These are phyloP conservation scores for Xiphorhynchus elegans DNA, from an alignment of 2,113 vertebrate genomes.

Conservation along the genomic window DNA sequence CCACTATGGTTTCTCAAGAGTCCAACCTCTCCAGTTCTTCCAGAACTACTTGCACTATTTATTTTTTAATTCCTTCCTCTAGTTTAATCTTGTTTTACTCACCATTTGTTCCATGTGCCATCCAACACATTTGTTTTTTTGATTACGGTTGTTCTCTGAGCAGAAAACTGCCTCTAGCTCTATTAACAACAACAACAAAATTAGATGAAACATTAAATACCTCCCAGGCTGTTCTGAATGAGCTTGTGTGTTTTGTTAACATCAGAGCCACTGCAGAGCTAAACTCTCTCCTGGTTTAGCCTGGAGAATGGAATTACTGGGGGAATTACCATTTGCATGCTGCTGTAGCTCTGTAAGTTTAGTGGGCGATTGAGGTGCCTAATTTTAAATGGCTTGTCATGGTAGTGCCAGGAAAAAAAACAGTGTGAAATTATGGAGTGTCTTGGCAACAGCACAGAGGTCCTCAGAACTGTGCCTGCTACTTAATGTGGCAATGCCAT, in stretches of 20 bases:
- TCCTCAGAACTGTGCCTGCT: background rate
- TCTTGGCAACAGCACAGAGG: background rate
- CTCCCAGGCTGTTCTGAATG: constrained; percentile 4
- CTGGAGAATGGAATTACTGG: background rate
- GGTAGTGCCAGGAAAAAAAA: background rate
- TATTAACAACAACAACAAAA: background rate
- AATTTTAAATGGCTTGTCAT: background rate
- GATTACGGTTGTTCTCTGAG: background rate
- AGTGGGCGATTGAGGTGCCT: background rate
- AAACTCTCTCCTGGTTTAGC: background rate
- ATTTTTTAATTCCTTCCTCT: background rate
- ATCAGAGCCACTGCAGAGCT: background rate
- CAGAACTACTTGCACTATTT: background rate
- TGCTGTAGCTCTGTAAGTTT: background rate
- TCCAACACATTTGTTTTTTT: background rate
- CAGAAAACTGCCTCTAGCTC: background rate
- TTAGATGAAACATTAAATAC: constrained; percentile 20
- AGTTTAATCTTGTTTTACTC: background rate
- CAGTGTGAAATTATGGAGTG: background rate
- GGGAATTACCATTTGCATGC: background rate
- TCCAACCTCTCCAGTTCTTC: background rate
- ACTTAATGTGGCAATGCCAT: background rate
- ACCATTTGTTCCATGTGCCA: background rate
- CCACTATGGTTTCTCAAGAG: background rate
- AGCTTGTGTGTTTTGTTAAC: constrained; percentile 11